phyloP scores from a whole-genome alignment of 2,113 vertebrate species.

The Colistium nudipinnis region DNA sequence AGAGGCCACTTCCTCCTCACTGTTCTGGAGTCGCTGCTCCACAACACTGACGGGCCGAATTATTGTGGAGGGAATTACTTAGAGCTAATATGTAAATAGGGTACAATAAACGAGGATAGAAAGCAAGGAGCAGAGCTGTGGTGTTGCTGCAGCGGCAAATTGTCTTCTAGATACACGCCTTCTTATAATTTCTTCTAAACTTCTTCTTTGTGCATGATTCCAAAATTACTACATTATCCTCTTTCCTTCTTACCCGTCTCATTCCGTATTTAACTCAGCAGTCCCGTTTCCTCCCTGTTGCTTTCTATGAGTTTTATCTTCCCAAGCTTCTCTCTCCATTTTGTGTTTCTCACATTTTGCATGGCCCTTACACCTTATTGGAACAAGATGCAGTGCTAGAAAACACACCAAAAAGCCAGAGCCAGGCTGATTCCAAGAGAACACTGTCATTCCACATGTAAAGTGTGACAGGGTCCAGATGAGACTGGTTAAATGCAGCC shows the following conservation, averaged over 20 bases:
- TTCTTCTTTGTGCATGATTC: neutral
- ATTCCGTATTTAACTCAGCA: neutral
- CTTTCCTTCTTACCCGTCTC: neutral
- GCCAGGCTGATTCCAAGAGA: constrained; percentile 23
- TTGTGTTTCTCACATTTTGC: constrained; percentile 25
- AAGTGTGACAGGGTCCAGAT: constrained; percentile 40
- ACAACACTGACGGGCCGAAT: constrained; percentile 51
- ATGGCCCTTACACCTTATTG: constrained; percentile 32
- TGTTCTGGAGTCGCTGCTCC: constrained; percentile 59
- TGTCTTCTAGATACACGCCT: neutral
- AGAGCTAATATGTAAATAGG: neutral
- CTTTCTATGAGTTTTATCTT: constrained; percentile 7
- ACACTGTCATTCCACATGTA: constrained; percentile 41
- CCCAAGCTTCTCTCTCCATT: neutral
- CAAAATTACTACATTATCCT: neutral
- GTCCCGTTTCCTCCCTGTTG: constrained; percentile 4
- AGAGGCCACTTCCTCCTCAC: constrained; percentile 65
- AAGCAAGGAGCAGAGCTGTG: neutral
- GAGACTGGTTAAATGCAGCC: constrained; percentile 42
- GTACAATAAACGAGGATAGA: neutral
- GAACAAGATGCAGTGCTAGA: constrained; percentile 29
- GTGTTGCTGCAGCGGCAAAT: neutral
- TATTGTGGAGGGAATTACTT: neutral
- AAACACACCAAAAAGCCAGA: constrained; percentile 16
- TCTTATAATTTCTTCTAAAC: neutral